phyloP scores from a whole-genome alignment of 2,888 invertebrate genomes.

The Ormyrus thymus region DNA sequence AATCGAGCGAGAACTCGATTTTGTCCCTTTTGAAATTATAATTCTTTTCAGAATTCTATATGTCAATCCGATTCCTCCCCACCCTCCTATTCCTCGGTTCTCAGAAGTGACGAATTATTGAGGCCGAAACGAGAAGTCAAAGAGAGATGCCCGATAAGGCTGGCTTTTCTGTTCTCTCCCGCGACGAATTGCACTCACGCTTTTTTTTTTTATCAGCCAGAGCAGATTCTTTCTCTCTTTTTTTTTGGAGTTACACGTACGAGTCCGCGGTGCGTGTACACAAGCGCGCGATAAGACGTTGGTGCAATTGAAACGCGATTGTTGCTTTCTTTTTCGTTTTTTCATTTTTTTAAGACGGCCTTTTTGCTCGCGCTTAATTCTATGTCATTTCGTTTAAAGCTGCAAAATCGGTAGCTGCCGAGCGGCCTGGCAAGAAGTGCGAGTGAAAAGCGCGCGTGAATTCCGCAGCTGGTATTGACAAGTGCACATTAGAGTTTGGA shows the following conservation, averaged over 20 bases:
- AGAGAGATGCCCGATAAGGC: not conserved
- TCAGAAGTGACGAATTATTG: not conserved
- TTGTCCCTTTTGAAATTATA: too few species aligned
- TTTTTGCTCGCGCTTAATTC: slow-evolving; percentile 16
- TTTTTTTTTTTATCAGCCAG: not conserved
- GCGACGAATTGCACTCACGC: slow-evolving; percentile 9
- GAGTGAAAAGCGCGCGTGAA: slow-evolving; percentile 13
- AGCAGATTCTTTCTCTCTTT: too few species aligned
- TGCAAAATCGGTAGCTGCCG: slow-evolving; percentile 5
- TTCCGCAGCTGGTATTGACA: not conserved
- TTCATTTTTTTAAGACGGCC: not conserved
- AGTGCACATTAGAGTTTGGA: slow-evolving; percentile 1
- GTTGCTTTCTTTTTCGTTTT: not conserved
- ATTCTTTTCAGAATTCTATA: too few species aligned
- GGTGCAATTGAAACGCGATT: slow-evolving; percentile 28
- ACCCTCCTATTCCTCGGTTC: slow-evolving; percentile 25
- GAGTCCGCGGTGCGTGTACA: too few species aligned
- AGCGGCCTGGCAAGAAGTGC: not conserved
- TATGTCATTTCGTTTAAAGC: slow-evolving; percentile 3
- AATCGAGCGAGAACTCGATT: slow-evolving; percentile 57
- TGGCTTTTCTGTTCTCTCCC: slow-evolving; percentile 1
- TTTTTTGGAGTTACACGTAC: too few species aligned
- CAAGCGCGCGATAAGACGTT: slow-evolving; percentile 13
- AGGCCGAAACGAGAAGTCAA: slow-evolving; percentile 4
- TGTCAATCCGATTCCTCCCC: not conserved